These are phyloP conservation scores for Marisa cornuarietis DNA, from an alignment of 1,140 invertebrate genomes.

Conservation along the genomic window DNA sequence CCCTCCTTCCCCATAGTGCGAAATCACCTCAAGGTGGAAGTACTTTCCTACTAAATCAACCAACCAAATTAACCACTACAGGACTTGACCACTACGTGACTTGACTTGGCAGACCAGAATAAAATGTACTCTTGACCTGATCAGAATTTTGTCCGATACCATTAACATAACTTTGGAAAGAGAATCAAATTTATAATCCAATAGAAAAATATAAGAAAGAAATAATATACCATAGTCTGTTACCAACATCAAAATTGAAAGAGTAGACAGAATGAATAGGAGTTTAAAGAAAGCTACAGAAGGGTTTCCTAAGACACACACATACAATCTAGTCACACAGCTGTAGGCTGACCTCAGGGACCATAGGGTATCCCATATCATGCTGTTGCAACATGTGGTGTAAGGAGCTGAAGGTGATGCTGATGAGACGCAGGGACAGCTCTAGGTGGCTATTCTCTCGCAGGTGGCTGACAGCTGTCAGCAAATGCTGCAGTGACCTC, in stretches of 20 bases:
- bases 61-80: no score
- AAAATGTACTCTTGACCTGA: not conserved
- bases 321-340: no score
- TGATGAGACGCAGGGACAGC: slow-evolving; percentile 36
- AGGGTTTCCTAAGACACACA: no score
- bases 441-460: slow-evolving; percentile 47
- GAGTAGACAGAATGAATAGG: no score
- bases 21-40: no score
- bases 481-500: slow-evolving; percentile 15
- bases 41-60: no score
- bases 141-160: no score
- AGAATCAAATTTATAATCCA: not conserved
- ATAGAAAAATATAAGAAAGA: not conserved
- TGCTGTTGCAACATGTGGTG: slow-evolving; percentile 32
- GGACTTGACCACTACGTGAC: not conserved
- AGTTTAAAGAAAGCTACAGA: no score
- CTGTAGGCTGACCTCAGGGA: not conserved
- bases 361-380: slow-evolving; percentile 30
- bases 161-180: not conserved
- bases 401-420: slow-evolving; percentile 34
- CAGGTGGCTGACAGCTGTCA: slow-evolving; percentile 42
- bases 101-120: not conserved
- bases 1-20: no score
- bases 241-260: no score
- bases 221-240: not conserved